Percentiles rank a stretch among this genome's conserved stretches.
Conservation (phyloP, 2,888 invertebrate species). For the Oasisia sp. region DNA sequence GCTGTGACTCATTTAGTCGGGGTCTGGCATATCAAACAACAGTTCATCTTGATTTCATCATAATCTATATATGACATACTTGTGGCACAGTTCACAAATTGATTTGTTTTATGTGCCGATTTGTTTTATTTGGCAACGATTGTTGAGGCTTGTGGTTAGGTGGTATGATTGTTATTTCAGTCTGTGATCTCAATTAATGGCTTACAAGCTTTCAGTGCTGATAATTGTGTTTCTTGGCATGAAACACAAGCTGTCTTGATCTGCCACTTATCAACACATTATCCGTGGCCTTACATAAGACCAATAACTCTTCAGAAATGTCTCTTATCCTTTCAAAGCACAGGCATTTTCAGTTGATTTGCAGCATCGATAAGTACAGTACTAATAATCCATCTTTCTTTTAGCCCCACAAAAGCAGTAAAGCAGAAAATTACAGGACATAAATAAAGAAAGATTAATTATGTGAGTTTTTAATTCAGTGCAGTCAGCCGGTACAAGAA, state of each 20-base stretch:
- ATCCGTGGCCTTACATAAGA: neutral
- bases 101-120: neutral
- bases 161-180: neutral
- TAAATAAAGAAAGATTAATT: neutral
- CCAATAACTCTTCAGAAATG: neutral
- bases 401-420: neutral
- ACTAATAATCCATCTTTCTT: neutral
- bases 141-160: neutral
- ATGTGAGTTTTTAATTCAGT: neutral
- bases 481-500: neutral
- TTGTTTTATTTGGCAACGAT: neutral
- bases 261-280: neutral
- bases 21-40: neutral
- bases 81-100: constrained; percentile 6
- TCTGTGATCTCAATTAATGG: neutral
- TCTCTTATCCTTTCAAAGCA: neutral
- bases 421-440: neutral
- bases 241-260: neutral
- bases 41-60: neutral
- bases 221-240: neutral
- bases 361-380: neutral
- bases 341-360: neutral
- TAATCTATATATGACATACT: neutral
- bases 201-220: neutral
- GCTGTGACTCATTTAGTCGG: neutral